A percentile compares a stretch with the other conserved stretches of the same genome.
Evolutionary conservation across 2,797 vertebrate species (phyloP).

Genomic region (Nyctibius grandis): DNA sequence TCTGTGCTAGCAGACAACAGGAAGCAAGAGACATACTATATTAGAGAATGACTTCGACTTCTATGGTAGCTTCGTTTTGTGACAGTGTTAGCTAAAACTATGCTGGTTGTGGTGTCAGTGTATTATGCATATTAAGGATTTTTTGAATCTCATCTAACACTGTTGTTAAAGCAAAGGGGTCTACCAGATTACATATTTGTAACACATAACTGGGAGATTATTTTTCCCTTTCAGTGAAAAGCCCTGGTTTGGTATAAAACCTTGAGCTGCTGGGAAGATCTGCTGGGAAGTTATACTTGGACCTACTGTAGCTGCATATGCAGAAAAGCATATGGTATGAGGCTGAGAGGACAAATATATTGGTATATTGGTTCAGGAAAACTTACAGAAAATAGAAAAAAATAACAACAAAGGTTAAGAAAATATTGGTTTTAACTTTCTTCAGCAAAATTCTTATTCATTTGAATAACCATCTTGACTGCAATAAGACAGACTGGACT

Average conservation of each 20-base stretch:
- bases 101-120: neutral
- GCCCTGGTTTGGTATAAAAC: neutral
- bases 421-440: neutral
- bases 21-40: neutral
- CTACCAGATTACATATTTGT: neutral
- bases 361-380: neutral
- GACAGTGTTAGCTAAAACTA: neutral
- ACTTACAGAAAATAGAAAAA: neutral
- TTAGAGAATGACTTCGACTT: neutral
- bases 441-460: neutral
- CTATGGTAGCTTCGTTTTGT: neutral
- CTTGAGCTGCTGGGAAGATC: neutral
- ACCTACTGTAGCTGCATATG: neutral
- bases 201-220: neutral
- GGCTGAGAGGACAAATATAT: neutral
- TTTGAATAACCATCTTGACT: neutral
- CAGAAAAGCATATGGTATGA: neutral
- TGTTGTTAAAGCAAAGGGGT: neutral
- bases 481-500: neutral
- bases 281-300: neutral
- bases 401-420: neutral
- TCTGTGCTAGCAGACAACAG: neutral
- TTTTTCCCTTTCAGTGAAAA: neutral
- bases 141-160: neutral
- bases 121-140: neutral